Conservation (phyloP, 2,888 invertebrate species). For the Imbricaverruca yamaguchii region DNA sequence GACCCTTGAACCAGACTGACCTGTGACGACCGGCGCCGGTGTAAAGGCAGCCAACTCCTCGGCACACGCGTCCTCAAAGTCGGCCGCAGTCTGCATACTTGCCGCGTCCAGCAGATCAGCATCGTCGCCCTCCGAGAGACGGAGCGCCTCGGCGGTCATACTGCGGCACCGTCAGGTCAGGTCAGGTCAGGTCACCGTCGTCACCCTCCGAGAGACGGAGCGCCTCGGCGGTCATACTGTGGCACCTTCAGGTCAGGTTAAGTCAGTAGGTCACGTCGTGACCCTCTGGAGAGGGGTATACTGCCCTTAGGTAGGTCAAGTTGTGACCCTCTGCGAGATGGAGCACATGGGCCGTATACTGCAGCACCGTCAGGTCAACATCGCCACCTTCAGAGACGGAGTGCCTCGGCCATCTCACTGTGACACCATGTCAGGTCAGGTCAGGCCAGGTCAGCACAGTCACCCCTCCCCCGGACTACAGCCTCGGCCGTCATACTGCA, state of each 20-base stretch:
- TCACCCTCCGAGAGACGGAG: slow-evolving; percentile 23
- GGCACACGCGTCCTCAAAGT: slow-evolving; percentile 66
- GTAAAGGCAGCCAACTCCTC: slow-evolving; percentile 65
- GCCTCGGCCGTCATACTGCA: too few relatives aligned
- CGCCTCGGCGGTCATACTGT: background rate
- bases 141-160: slow-evolving; percentile 1
- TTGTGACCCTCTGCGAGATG: too few relatives aligned
- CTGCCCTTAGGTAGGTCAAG: too few relatives aligned
- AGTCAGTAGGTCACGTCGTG: too few relatives aligned
- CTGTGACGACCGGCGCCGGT: slow-evolving; percentile 56
- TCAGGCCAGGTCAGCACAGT: too few relatives aligned
- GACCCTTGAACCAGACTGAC: slow-evolving; percentile 41
- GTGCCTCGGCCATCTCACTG: background rate
- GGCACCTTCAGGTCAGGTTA: too few relatives aligned
- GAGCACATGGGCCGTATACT: too few relatives aligned
- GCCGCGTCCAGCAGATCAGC: slow-evolving; percentile 55
- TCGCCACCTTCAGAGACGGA: slow-evolving; percentile 37
- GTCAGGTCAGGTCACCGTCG: slow-evolving; percentile 48
- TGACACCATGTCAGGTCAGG: too few relatives aligned
- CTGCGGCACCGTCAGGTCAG: background rate
- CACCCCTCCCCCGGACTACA: too few relatives aligned
- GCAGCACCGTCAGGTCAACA: slow-evolving; percentile 45
- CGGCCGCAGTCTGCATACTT: slow-evolving; percentile 66
- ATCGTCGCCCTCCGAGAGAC: slow-evolving; percentile 37
- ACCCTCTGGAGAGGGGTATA: too few relatives aligned